A percentile compares a stretch with the other conserved stretches of the same genome.
phyloP scores from a whole-genome alignment of 2,113 vertebrate genomes.

The Miniopterus natalensis region DNA sequence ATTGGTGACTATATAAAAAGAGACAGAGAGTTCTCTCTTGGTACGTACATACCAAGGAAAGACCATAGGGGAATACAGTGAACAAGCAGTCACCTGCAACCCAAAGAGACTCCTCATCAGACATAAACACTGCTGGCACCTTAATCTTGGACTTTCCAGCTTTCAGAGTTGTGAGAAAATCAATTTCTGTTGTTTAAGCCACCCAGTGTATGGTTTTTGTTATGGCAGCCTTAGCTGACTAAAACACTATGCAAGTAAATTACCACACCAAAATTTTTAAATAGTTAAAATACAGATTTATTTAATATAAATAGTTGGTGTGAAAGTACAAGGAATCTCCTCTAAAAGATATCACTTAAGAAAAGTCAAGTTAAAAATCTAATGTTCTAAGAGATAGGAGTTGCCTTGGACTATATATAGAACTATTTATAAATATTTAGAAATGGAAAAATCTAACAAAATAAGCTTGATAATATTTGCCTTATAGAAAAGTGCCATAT shows the following conservation, averaged over 20 bases:
- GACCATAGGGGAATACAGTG: neutral
- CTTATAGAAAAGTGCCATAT: neutral
- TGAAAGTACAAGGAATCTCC: neutral
- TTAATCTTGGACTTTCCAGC: neutral
- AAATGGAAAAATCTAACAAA: neutral
- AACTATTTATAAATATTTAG: neutral
- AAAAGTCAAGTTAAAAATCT: neutral
- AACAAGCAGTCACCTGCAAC: neutral
- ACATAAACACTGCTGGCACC: neutral
- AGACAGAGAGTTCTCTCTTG: neutral
- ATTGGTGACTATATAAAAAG: neutral
- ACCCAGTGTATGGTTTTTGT: neutral
- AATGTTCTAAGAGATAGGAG: neutral
- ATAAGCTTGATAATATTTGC: neutral
- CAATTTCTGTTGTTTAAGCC: neutral
- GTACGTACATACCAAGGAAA: neutral
- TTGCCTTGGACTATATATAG: neutral
- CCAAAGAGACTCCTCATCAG: neutral
- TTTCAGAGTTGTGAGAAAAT: neutral
- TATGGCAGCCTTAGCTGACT: neutral
- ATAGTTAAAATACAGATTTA: neutral
- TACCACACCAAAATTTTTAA: neutral
- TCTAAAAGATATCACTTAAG: neutral
- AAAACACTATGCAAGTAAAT: neutral
- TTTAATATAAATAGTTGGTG: neutral